Evolutionary conservation across 64 coral and sea anemone genomes (phyloP), one percentile per base, ranked within the genome.

Genomic region (Montipora efflorescens): DNA sequence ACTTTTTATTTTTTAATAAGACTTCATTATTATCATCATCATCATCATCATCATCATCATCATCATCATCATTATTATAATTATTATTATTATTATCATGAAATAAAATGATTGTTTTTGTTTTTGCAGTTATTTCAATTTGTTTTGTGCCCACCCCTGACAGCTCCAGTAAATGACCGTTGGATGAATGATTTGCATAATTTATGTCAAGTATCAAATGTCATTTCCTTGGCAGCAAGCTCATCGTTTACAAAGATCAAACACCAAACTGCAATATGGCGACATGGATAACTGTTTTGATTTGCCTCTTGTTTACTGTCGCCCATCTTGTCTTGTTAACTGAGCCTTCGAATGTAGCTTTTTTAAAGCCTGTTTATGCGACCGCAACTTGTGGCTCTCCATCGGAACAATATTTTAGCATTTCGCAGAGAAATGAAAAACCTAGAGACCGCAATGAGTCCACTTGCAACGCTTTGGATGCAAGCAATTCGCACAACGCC

Each of bases 201-300:
- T 93, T 98, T 93, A 98, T 87, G 94, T 87, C 88, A 21, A 48
- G 61, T 97, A 91, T 94, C 47, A 92, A 96, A 88, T 83, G 89
- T 89, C 84, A 95, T 80, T 93, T 93, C 92, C 96, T 92, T 98
- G 79, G 89, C 71, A 94, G 89, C 96, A 57, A 59, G 75, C 52
- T 52, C 58, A 77, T 16, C 59, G 92, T 89, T 58, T 96, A 85
- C 49, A 73, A 70, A 79, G 89, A 95, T 78, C 75, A 87, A 66
- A 88, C 86, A 64, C 15, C 91, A 68, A 90, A 90, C 69, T 55
- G 82, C 48, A 22, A 47, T 28, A 80, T 78, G 59, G 84, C 84
- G 89, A 87, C 61, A n/a, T 48, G 80, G 57, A 11, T 25, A 78
- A 49, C 81, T 44, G n/a, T 43, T 58, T 77, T 75, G 44, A 69